Base-by-base conservation (phyloP, 2,888 invertebrate genomes). In the Eudemis profundana region DNA sequence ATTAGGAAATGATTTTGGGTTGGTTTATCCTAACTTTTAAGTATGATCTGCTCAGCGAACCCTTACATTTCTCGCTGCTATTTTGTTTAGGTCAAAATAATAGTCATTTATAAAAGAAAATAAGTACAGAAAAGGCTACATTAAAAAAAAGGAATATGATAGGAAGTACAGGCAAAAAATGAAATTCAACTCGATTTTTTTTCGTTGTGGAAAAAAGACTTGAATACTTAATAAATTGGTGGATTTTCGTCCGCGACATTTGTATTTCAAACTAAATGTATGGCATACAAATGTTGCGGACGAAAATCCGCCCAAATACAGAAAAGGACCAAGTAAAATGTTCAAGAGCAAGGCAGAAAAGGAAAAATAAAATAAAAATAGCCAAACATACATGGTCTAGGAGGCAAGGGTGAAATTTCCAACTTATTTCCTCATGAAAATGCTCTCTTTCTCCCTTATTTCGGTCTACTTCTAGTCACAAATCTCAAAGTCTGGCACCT, bases 281-380 rank as follows among this genome's bases (percentile, higher is more conserved):
- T n/a, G n/a, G n/a, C n/a, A n/a, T n/a, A n/a, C n/a, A n/a, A n/a
- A n/a, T n/a, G n/a, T n/a, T n/a, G n/a, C n/a, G n/a, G n/a, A n/a
- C n/a, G n/a, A n/a, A n/a, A n/a, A n/a, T n/a, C n/a, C n/a, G n/a
- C n/a, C n/a, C 66, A 51, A 71, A 69, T 68, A 69, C 69, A 67
- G 63, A 69, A 57, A 69, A 51, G 44, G 66, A 69, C 67, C 69
- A 71, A 17, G 68, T 71, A 42, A 67, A 70, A 69, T 12, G 61
- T 68, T 61, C 66, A 62, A 68, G 68, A 68, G 67, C 68, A 66
- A 54, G 57, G 57, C 67, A 67, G 66, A 64, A 38, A 69, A 69
- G 68, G 65, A 69, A 68, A 66, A 68, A 59, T 69, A 65, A 66
- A 68, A 69, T 67, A 56, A 67, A 71, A 68, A 69, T 68, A n/a